Base-by-base conservation (phyloP, 2,888 invertebrate species). In the Hedya salicella region DNA sequence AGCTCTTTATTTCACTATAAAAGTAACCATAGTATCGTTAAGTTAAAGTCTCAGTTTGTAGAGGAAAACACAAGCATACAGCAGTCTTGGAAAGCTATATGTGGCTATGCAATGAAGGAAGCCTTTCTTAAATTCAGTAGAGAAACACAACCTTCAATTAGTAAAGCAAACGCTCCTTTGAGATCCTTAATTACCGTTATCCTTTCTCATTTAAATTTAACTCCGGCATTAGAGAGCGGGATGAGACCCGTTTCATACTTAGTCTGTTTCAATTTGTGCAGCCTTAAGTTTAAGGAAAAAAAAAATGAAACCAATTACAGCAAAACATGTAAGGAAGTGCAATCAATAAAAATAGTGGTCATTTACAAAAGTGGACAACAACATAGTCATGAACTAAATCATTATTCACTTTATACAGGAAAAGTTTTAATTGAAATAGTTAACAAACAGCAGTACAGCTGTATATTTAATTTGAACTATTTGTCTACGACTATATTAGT, bases 71-170 rank as follows among this genome's bases (percentile, higher is more conserved):
- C 4, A 44, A 44, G 13, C 42, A 30, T 30, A 30, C 30, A 56
- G n/a, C 1, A 3, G 30, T 25, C 11, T 9, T 13, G n/a, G 48
- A n/a, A 48, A 48, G 13, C n/a, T 8, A 17, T 6, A 6, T 17
- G 16, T 1, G 17, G 30, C 30, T 39, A 30, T 56, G 42, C 53
- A 44, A 59, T 49, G 48, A 39, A 48, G 52, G 44, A 52, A 48
- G 53, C 40, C 25, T 68, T 70, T 65, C 78, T 77, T 69, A 79
- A 83, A 82, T 81, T 81, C 79, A 62, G 71, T 68, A 70, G 71
- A 76, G 76, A 66, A 70, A 78, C 79, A 80, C 80, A 81, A 81
- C 82, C 85, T 82, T 81, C 83, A 86, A 86, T 86, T 85, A 86
- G 82, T 83, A 79, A 79, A 74, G 77, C 78, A 78, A 82, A 80